A percentile compares a stretch with the other conserved stretches of the same genome.
Conservation (phyloP, 2,797 vertebrate genomes). For the Onychomys arenicola region DNA sequence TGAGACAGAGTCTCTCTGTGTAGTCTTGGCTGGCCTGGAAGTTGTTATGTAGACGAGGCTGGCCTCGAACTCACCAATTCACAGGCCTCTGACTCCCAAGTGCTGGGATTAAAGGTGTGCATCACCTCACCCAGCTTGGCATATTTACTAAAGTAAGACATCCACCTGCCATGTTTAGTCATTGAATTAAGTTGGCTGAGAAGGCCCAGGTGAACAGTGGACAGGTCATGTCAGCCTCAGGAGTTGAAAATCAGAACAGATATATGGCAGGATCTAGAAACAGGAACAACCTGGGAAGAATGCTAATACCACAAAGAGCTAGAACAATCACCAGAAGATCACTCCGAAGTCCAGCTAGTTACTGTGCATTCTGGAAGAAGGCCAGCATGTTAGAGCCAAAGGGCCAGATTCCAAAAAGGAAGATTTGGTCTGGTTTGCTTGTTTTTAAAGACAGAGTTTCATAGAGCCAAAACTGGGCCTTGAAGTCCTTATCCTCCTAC, state of each 20-base stretch:
- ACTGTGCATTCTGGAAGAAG: background rate
- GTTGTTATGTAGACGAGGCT: background rate
- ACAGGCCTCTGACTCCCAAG: background rate
- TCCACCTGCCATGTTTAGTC: background rate
- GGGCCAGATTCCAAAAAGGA: background rate
- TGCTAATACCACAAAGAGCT: constrained; percentile 10
- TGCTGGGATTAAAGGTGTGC: background rate
- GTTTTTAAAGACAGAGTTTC: background rate
- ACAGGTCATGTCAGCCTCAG: background rate
- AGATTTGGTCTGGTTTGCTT: background rate
- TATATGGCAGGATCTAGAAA: background rate
- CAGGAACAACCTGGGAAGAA: constrained; percentile 48
- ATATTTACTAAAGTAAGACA: background rate
- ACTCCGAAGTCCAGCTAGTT: background rate
- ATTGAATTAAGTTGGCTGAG: constrained; percentile 27
- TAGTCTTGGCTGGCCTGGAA: background rate
- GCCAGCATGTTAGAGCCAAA: background rate
- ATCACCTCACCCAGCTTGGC: background rate
- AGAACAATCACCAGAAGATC: background rate
- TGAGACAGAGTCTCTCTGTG: background rate
- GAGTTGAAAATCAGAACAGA: constrained; percentile 4
- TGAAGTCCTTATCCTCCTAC: background rate
- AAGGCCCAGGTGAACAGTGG: background rate
- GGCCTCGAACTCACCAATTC: background rate
- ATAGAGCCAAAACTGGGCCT: background rate